Evolutionary conservation across 1,140 invertebrate species (phyloP).

Genomic region (Drosophila simulans): DNA sequence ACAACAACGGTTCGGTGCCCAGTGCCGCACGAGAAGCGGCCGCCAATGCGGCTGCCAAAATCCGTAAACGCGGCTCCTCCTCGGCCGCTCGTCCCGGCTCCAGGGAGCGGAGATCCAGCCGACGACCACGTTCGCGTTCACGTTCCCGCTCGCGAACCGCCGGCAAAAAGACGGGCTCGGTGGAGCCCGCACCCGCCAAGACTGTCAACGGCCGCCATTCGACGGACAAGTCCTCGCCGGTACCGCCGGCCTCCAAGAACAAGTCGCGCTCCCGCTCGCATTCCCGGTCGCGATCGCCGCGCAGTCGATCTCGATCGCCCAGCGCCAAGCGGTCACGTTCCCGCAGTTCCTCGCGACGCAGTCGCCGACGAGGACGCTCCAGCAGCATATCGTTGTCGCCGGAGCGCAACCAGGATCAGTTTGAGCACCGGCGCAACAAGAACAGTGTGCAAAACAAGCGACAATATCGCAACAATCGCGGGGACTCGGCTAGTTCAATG

Average conservation of each 20-base stretch:
- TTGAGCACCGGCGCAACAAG: constrained; percentile 91
- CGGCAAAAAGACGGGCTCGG: constrained; percentile 84
- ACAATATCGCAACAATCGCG: constrained; percentile 94
- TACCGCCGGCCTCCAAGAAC: constrained; percentile 40
- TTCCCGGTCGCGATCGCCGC: constrained; percentile 57
- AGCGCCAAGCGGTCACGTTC: constrained; percentile 62
- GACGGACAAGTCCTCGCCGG: constrained; percentile 50
- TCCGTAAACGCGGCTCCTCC: constrained; percentile 68
- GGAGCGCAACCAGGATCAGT: constrained; percentile 87
- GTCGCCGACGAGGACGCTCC: constrained; percentile 52
- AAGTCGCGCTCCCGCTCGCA: constrained; percentile 68
- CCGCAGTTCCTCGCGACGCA: constrained; percentile 64
- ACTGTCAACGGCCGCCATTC: constrained; percentile 71
- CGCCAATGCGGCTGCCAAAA: constrained; percentile 70
- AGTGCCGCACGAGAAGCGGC: constrained; percentile 71
- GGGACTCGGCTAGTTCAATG: constrained; percentile 89
- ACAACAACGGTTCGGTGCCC: constrained; percentile 60
- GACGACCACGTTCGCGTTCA: constrained; percentile 54
- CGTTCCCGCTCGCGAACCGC: constrained; percentile 41
- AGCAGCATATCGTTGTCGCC: constrained; percentile 79
- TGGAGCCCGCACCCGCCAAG: constrained; percentile 78
- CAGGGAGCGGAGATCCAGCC: constrained; percentile 48
- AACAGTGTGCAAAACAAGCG: constrained; percentile 92
- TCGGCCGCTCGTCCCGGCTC: constrained; percentile 33
- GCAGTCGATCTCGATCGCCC: constrained; percentile 67